Evolutionary conservation across 2,888 invertebrate species (phyloP).

Genomic region (Cabera pusaria): DNA sequence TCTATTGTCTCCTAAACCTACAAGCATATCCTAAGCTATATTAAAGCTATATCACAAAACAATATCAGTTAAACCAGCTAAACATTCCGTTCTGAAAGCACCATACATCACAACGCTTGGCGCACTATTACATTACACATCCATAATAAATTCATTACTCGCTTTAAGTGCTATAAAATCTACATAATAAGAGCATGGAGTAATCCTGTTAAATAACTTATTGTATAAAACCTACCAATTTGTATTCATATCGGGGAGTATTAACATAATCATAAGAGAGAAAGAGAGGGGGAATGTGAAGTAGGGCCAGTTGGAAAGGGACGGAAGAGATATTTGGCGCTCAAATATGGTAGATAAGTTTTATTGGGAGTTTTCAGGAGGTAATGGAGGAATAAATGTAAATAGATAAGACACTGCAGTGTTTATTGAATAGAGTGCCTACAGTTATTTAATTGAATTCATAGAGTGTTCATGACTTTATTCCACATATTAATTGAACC

Average conservation of each 20-base stretch:
- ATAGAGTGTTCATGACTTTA: too few relatives aligned
- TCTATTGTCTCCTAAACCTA: too few relatives aligned
- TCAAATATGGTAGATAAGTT: slow-evolving; percentile 56
- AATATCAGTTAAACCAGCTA: slow-evolving; percentile 2
- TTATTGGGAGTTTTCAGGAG: slow-evolving; percentile 60
- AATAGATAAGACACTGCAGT: too few relatives aligned
- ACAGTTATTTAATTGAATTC: too few relatives aligned
- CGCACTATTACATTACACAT: background rate
- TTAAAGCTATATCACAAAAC: too few relatives aligned
- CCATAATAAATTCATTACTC: slow-evolving; percentile 38
- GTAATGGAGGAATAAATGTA: slow-evolving; percentile 45
- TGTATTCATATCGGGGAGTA: slow-evolving; percentile 64
- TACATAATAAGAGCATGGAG: slow-evolving; percentile 51
- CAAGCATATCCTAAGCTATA: too few relatives aligned
- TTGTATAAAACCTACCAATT: slow-evolving; percentile 77
- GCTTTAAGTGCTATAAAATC: slow-evolving; percentile 40
- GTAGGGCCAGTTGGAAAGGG: slow-evolving; percentile 32
- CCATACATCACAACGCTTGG: slow-evolving; percentile 4
- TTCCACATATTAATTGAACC: too few relatives aligned
- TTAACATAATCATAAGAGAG: slow-evolving; percentile 65
- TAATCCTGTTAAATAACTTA: slow-evolving; percentile 68
- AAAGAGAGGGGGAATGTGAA: slow-evolving; percentile 36
- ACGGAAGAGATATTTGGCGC: slow-evolving; percentile 40
- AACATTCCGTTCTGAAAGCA: slow-evolving; percentile 4
- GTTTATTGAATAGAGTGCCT: slow-evolving; percentile 37